Percentiles rank a stretch among this genome's conserved stretches.
phyloP scores from a whole-genome alignment of 2,888 invertebrate genomes.

The Metalampra italica region DNA sequence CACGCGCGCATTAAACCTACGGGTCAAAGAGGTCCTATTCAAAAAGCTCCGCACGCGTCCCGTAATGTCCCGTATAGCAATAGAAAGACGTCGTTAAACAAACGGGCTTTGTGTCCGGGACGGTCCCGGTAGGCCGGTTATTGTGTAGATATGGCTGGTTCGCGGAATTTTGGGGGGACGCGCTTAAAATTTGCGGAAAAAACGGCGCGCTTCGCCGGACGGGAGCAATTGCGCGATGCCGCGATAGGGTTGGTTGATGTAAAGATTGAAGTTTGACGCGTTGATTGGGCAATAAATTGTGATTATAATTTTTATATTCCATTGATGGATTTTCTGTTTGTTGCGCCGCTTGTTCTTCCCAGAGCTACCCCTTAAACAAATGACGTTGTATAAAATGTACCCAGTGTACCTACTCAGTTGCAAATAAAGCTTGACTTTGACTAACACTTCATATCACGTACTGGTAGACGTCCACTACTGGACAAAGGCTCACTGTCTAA shows the following conservation, averaged over 20 bases:
- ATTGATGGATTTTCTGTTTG: too few species aligned
- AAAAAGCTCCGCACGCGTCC: constrained; percentile 58
- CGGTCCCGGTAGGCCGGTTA: constrained; percentile 58
- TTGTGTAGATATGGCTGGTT: constrained; percentile 67
- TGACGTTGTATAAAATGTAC: too few species aligned
- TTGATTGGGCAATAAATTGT: constrained; percentile 11
- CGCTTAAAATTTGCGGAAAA: constrained; percentile 72
- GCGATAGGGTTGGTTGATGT: constrained; percentile 48
- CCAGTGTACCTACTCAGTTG: too few species aligned
- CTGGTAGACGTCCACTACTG: too few species aligned
- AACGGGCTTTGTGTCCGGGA: constrained; percentile 49
- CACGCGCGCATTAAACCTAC: constrained; percentile 3
- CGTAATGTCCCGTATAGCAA: constrained; percentile 27
- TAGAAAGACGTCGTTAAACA: constrained; percentile 73
- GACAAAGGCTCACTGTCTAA: too few species aligned
- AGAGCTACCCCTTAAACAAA: too few species aligned
- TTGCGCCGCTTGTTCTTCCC: too few species aligned
- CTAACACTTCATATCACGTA: too few species aligned
- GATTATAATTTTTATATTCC: neutral
- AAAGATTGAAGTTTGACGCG: constrained; percentile 1
- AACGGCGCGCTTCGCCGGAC: constrained; percentile 48
- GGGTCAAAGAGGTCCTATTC: constrained; percentile 49
- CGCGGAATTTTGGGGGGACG: constrained; percentile 57
- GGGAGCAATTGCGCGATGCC: constrained; percentile 34
- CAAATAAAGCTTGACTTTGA: too few species aligned